A percentile compares a stretch with the other conserved stretches of the same genome.
These are phyloP conservation scores for Pipra filicauda DNA, from an alignment of 2,113 vertebrate genomes.

Conservation along the genomic window DNA sequence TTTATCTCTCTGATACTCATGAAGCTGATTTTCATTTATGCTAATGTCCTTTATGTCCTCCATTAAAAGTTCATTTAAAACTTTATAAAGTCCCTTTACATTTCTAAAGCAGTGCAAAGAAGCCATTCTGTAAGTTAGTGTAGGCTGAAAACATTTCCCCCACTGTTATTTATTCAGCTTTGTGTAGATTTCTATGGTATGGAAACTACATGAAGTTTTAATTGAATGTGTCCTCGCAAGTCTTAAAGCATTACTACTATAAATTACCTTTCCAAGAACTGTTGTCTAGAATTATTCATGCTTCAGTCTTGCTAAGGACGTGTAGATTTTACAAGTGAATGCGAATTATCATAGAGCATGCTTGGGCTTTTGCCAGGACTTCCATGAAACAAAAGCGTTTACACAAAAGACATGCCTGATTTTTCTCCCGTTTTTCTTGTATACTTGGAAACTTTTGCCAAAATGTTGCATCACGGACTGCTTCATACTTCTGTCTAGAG, in stretches of 20 bases:
- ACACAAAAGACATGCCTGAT: neutral
- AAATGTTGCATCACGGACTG: neutral
- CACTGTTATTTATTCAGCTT: conserved; percentile 8
- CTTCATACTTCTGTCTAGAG: neutral
- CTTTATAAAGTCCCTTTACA: neutral
- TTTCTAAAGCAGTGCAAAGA: neutral
- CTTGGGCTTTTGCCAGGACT: neutral
- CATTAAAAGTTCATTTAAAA: conserved; percentile 25
- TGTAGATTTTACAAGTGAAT: neutral
- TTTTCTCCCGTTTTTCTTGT: neutral
- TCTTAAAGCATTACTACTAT: neutral
- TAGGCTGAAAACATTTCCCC: neutral
- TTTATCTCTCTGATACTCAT: neutral
- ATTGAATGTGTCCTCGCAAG: conserved; percentile 22
- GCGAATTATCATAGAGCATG: neutral
- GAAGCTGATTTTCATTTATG: neutral
- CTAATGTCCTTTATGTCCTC: neutral
- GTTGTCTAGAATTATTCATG: neutral
- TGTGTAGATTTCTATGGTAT: neutral
- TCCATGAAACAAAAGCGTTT: neutral
- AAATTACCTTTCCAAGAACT: neutral
- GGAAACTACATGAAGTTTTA: conserved; percentile 8
- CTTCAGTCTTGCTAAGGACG: neutral
- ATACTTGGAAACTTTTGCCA: neutral
- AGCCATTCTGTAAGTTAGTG: neutral